These are phyloP conservation scores for Onchidella celtica DNA, from an alignment of 2,888 invertebrate species.

Conservation along the genomic window DNA sequence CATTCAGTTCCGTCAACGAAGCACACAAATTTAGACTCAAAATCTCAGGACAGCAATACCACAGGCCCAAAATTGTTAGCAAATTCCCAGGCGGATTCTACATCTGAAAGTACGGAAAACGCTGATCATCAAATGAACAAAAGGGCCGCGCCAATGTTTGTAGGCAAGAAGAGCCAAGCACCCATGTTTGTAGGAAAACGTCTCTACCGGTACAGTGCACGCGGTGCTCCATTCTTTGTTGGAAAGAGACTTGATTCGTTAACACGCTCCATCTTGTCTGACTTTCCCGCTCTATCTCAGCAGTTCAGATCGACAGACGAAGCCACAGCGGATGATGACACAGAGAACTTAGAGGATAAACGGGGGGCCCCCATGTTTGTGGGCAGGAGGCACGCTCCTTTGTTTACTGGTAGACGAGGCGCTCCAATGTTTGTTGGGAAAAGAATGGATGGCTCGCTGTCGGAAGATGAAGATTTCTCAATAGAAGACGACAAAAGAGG, in stretches of 20 bases:
- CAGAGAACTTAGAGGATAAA: background rate
- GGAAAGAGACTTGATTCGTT: background rate
- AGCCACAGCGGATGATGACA: background rate
- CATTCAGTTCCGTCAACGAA: no score
- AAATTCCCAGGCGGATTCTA: no score
- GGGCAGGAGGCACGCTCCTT: background rate
- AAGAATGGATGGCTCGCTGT: background rate
- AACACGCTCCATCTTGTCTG: background rate
- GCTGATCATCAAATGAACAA: background rate
- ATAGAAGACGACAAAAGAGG: background rate
- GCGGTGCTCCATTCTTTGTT: slow-evolving; percentile 16
- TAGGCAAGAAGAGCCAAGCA: slow-evolving; percentile 8
- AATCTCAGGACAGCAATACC: no score
- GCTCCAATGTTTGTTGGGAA: background rate
- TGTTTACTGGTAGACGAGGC: background rate
- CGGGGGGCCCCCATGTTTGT: background rate
- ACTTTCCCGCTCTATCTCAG: slow-evolving; percentile 15
- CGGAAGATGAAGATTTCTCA: background rate
- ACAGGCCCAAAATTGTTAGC: no score
- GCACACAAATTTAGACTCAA: no score
- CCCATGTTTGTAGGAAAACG: slow-evolving; percentile 25
- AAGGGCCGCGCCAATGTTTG: slow-evolving; percentile 1
- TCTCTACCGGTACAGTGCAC: background rate
- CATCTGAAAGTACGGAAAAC: no score
- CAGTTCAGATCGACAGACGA: slow-evolving; percentile 32